Percentiles rank a stretch among this genome's conserved stretches.
Evolutionary conservation across 2,888 invertebrate genomes (phyloP).

Genomic region (Allolobophora icterica): DNA sequence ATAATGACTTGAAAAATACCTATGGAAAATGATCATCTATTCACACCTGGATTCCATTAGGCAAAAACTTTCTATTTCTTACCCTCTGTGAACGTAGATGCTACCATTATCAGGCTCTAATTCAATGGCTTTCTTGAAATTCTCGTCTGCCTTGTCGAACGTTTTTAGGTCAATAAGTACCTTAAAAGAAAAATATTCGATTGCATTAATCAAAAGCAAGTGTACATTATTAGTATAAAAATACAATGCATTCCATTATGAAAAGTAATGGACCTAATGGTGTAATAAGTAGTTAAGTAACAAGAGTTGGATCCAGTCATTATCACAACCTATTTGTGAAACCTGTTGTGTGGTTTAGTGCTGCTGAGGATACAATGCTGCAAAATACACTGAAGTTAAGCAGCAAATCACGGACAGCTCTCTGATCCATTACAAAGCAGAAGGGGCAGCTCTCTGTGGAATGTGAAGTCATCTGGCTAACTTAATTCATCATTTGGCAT

Average conservation of each 20-base stretch:
- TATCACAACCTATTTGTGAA: not conserved
- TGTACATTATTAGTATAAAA: not conserved
- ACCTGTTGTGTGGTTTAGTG: not conserved
- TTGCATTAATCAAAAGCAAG: not conserved
- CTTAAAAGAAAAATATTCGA: conserved; percentile 61
- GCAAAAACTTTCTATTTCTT: conserved; percentile 42
- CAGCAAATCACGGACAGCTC: not conserved
- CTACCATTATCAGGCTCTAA: conserved; percentile 85
- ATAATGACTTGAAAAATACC: too few species aligned
- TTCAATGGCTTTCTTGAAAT: conserved; percentile 81
- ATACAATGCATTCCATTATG: not conserved
- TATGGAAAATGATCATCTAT: too few species aligned
- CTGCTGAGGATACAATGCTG: not conserved
- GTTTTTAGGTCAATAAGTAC: conserved; percentile 82
- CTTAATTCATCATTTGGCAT: not conserved
- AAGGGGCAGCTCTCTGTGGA: not conserved
- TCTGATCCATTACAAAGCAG: not conserved
- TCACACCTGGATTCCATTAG: too few species aligned
- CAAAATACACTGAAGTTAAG: not conserved
- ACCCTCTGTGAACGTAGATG: conserved; percentile 84
- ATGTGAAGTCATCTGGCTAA: not conserved
- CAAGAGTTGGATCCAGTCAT: not conserved
- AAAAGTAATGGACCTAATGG: not conserved
- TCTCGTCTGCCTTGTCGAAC: conserved; percentile 81
- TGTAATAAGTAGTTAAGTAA: not conserved